Conservation (phyloP, 2,113 vertebrate species). For the Prunella himalayana region DNA sequence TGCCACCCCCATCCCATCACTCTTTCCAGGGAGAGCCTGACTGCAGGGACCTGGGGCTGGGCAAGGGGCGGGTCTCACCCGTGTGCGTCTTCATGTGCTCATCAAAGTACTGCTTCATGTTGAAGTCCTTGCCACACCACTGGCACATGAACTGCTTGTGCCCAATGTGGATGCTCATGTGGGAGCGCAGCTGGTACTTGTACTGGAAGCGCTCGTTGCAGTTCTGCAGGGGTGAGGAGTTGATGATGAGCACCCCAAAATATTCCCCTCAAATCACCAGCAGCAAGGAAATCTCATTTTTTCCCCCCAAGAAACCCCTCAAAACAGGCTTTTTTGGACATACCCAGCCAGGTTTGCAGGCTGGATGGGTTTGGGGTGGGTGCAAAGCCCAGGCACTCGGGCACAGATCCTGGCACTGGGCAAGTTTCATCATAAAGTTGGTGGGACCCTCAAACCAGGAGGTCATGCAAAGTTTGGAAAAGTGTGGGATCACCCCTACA, state of each 20-base stretch:
- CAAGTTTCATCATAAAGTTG: not conserved
- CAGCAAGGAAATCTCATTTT: rapidly evolving
- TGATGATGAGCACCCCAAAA: not conserved
- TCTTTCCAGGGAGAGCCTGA: rapidly evolving
- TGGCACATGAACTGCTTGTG: conserved; percentile 87
- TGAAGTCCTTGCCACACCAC: conserved; percentile 85
- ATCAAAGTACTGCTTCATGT: conserved; percentile 84
- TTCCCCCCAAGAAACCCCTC: rapidly evolving
- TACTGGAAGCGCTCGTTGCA: conserved; percentile 91
- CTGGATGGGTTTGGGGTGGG: not conserved
- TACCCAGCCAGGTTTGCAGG: not conserved
- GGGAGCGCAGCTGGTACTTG: conserved; percentile 82
- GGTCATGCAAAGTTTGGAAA: not conserved
- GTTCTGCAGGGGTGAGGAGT: conserved; percentile 65
- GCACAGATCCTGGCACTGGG: not conserved
- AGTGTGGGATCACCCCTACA: rapidly evolving
- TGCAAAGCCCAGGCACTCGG: not conserved
- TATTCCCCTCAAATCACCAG: not conserved
- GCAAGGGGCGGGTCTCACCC: conserved; percentile 15
- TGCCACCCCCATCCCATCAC: rapidly evolving
- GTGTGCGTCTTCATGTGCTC: conserved; percentile 84
- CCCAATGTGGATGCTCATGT: conserved; percentile 84
- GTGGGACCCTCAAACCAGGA: not conserved
- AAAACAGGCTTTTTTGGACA: not conserved
- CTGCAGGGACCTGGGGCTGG: no score